A percentile compares a stretch with the other conserved stretches of the same genome.
phyloP scores from a whole-genome alignment of 1,140 invertebrate species.

The Caenorhabditis briggsae region DNA sequence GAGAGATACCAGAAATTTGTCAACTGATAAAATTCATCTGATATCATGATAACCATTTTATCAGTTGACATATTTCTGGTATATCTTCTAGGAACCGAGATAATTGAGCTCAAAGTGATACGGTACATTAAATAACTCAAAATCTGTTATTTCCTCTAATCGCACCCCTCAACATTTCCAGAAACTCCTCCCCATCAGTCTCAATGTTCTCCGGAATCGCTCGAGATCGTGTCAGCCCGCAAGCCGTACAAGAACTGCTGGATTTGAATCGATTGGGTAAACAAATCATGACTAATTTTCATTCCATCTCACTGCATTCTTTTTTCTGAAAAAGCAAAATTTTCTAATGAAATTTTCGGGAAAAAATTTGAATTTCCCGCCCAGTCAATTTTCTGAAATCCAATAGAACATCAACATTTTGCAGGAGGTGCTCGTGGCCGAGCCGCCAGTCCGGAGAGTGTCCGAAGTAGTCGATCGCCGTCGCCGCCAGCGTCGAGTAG shows the following conservation, averaged over 20 bases:
- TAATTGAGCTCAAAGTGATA: too few relatives aligned
- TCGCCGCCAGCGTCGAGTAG: constrained; percentile 64
- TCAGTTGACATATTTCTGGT: too few relatives aligned
- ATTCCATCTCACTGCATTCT: not conserved
- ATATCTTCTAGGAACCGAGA: too few relatives aligned
- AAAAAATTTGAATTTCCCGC: not conserved
- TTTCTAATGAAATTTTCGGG: not conserved
- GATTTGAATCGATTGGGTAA: constrained; percentile 73
- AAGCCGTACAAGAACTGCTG: constrained; percentile 76
- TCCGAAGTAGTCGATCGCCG: constrained; percentile 63
- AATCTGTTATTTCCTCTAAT: not conserved
- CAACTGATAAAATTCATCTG: too few relatives aligned
- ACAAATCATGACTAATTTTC: constrained; percentile 11
- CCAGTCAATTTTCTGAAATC: too few relatives aligned
- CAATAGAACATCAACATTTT: too few relatives aligned
- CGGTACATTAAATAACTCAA: not conserved
- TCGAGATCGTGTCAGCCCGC: constrained; percentile 73
- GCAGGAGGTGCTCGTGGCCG: constrained; percentile 58
- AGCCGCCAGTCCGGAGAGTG: constrained; percentile 65
- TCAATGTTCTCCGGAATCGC: constrained; percentile 73
- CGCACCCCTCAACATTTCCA: constrained; percentile 63
- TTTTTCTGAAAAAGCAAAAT: not conserved
- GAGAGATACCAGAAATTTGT: too few relatives aligned
- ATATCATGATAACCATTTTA: too few relatives aligned
- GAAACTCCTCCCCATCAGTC: constrained; percentile 77